These are phyloP conservation scores for Pongo abelii DNA, from an alignment of 2,113 vertebrate genomes.

Conservation along the genomic window DNA sequence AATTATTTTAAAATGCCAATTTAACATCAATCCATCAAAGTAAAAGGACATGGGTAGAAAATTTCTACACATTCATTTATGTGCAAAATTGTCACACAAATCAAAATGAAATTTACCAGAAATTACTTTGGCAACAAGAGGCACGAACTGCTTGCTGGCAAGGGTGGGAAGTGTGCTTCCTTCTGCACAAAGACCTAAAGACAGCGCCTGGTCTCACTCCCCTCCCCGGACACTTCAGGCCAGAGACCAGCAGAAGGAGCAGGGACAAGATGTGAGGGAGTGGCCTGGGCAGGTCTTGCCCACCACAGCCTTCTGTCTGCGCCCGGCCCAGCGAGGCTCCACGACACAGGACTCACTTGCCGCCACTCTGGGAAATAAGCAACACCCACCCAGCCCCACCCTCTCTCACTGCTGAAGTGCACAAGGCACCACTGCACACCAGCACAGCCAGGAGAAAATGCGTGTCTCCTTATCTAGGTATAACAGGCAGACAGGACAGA, in stretches of 20 bases:
- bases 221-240: background rate
- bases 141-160: rapidly evolving
- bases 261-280: too few relatives aligned
- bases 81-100: rapidly evolving
- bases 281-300: background rate
- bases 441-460: rapidly evolving
- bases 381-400: rapidly evolving
- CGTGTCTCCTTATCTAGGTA: rapidly evolving
- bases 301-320: background rate
- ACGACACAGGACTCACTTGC: background rate
- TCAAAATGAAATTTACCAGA: too few relatives aligned
- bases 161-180: rapidly evolving
- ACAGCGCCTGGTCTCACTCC: background rate
- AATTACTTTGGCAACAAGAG: background rate
- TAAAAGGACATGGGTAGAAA: rapidly evolving
- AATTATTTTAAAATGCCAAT: background rate
- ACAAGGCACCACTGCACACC: rapidly evolving
- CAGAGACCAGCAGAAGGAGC: background rate
- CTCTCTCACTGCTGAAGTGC: background rate
- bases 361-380: too few relatives aligned
- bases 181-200: background rate
- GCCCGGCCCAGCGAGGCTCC: background rate
- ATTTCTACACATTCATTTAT: rapidly evolving
- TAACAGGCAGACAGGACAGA: background rate
- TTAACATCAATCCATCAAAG: background rate